Conservation (phyloP, 2,113 vertebrate genomes). For the Pachyramphus minor region DNA sequence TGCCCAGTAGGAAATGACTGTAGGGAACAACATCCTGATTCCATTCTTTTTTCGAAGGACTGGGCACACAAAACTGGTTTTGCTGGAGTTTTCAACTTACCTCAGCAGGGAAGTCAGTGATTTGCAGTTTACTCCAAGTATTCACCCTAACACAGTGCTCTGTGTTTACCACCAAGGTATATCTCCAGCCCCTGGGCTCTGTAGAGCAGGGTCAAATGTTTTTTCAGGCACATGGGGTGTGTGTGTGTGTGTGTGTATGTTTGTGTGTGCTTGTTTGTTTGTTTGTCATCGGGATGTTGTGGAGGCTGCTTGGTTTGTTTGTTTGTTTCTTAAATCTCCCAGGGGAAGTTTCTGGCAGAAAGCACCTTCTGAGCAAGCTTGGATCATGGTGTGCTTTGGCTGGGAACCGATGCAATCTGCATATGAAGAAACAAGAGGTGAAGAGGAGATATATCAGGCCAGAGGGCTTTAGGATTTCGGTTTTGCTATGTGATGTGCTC, state of each 20-base stretch:
- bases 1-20: background rate
- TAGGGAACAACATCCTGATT: background rate
- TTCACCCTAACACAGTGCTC: background rate
- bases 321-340: conserved; percentile 54
- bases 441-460: conserved; percentile 5
- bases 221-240: background rate
- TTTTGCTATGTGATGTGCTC: background rate
- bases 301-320: conserved; percentile 41
- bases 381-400: conserved; percentile 9
- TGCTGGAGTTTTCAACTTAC: background rate
- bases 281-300: background rate
- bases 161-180: background rate
- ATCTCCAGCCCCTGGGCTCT: background rate
- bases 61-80: background rate
- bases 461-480: conserved; percentile 5
- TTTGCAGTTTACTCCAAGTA: background rate
- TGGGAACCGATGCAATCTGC: background rate
- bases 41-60: background rate
- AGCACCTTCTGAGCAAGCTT: conserved; percentile 1
- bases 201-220: background rate
- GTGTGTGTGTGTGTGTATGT: background rate
- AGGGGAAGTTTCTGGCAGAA: conserved; percentile 52
- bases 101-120: background rate
- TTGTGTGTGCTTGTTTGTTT: background rate
- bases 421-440: conserved; percentile 41